Percentiles rank a stretch among this genome's conserved stretches.
phyloP scores from a whole-genome alignment of 2,888 invertebrate species.

The Amblyjoppa proteus region DNA sequence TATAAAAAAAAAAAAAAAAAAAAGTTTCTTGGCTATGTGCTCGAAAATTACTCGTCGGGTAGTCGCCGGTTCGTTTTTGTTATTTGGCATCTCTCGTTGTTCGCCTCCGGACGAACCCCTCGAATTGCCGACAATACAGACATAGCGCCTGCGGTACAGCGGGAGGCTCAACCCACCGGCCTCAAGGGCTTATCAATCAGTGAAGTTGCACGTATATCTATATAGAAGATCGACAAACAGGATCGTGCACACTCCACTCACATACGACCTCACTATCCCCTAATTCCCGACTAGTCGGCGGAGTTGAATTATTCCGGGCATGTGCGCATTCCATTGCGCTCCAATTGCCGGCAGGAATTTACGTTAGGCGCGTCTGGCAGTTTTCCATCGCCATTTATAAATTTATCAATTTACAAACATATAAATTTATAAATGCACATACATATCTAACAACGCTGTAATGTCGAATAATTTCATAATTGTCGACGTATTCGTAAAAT shows the following conservation, averaged over 20 bases:
- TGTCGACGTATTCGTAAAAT: neutral
- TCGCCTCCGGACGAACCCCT: neutral
- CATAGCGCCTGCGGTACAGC: neutral
- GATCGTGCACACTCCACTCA: neutral
- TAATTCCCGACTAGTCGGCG: conserved; percentile 27
- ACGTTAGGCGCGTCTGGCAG: neutral
- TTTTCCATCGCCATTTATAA: neutral
- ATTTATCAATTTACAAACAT: neutral
- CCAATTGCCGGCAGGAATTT: conserved; percentile 4
- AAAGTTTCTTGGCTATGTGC: neutral
- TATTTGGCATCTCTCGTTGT: neutral
- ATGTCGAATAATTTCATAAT: neutral
- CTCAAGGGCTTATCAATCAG: conserved; percentile 23
- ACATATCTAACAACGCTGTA: too few species aligned
- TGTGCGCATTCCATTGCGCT: conserved; percentile 23
- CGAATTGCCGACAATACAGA: neutral
- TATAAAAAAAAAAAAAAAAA: neutral
- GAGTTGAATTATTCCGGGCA: conserved; percentile 27
- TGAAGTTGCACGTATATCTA: neutral
- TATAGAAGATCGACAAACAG: conserved; percentile 4
- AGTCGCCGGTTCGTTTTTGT: neutral
- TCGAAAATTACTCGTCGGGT: neutral
- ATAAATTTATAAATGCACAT: neutral
- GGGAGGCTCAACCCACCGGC: neutral
- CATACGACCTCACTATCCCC: neutral